Percentiles rank a stretch among this genome's conserved stretches.
These are phyloP conservation scores for Empidonax alnorum DNA, from an alignment of 2,113 vertebrate genomes.

Conservation along the genomic window DNA sequence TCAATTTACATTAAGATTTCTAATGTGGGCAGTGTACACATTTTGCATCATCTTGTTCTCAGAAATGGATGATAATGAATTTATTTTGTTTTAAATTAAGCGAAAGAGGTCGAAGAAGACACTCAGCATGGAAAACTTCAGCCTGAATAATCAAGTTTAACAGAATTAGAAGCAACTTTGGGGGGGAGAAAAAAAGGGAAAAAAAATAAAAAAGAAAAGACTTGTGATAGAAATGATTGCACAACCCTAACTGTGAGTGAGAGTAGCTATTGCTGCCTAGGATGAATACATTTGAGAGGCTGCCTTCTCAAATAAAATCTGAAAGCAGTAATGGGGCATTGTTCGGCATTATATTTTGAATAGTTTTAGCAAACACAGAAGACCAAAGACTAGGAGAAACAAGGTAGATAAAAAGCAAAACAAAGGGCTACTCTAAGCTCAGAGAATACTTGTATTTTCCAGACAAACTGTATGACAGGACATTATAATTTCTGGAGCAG, in stretches of 20 bases:
- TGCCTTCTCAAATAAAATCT: background rate
- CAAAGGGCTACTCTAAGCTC: background rate
- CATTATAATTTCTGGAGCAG: background rate
- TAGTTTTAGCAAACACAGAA: constrained; percentile 1
- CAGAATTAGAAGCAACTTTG: background rate
- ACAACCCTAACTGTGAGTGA: background rate
- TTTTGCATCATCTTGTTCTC: background rate
- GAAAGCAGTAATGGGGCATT: background rate
- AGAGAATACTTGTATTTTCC: background rate
- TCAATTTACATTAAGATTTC: background rate
- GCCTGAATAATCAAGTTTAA: background rate
- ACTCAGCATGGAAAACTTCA: background rate
- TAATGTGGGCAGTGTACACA: background rate
- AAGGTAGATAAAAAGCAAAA: background rate
- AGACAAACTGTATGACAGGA: background rate
- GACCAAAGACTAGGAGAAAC: background rate
- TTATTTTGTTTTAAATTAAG: background rate
- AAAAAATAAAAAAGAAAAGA: background rate
- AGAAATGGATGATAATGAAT: background rate
- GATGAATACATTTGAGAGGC: background rate
- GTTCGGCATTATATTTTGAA: background rate
- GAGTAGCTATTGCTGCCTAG: background rate
- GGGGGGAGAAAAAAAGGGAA: fast-evolving
- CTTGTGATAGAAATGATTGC: background rate
- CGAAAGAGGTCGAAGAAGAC: background rate